These are phyloP conservation scores for Anarhynchus alexandrinus DNA, from an alignment of 2,113 vertebrate species.

Conservation along the genomic window DNA sequence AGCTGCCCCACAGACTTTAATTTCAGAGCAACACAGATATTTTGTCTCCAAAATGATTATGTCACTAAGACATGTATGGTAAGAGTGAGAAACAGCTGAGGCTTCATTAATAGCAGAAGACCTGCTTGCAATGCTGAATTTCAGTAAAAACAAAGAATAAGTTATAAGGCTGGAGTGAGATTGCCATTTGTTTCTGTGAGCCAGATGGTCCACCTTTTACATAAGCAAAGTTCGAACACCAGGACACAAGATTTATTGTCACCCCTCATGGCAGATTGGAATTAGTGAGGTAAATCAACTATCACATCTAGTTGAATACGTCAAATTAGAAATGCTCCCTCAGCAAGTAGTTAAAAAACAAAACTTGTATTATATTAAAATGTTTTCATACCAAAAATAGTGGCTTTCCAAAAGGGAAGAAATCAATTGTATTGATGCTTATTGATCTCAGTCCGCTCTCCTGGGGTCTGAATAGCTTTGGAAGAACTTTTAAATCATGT, in stretches of 20 bases:
- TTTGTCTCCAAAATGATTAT: background rate
- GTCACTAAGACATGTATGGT: background rate
- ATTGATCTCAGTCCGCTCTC: slow-evolving; percentile 70
- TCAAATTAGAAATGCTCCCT: background rate
- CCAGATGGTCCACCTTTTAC: background rate
- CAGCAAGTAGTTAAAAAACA: background rate
- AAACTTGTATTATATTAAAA: background rate
- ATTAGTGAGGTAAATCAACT: background rate
- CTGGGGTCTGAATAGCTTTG: slow-evolving; percentile 81
- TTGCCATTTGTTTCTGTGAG: background rate
- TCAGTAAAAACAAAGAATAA: background rate
- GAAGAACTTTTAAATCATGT: slow-evolving; percentile 79
- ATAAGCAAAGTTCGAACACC: background rate
- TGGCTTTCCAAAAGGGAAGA: slow-evolving; percentile 84
- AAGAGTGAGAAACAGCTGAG: background rate
- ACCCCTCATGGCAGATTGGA: background rate
- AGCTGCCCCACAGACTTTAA: background rate
- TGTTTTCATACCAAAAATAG: slow-evolving; percentile 85
- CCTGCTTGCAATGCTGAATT: background rate
- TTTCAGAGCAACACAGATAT: background rate
- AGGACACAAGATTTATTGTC: background rate
- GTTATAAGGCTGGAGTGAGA: background rate
- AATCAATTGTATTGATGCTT: slow-evolving; percentile 82
- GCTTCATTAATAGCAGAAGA: background rate
- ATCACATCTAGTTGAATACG: background rate